These are phyloP conservation scores for Halcyon chelicuti DNA, from an alignment of 2,797 vertebrate genomes.

Conservation along the genomic window DNA sequence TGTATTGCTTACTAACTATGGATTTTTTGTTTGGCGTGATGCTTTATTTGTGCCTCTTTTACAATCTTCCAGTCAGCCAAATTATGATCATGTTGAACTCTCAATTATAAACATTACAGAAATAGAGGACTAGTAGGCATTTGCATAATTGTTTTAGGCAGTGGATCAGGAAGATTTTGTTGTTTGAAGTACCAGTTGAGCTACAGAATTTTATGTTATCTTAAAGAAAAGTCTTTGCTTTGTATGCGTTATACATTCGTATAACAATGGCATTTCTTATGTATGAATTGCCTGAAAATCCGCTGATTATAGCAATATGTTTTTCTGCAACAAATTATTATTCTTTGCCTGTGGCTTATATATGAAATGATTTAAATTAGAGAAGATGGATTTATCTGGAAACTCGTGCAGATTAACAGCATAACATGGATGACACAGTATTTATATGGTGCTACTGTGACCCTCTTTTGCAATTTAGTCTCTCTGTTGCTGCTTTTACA, in stretches of 20 bases:
- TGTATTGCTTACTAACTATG: neutral
- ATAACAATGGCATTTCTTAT: neutral
- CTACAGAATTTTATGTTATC: neutral
- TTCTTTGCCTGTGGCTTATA: neutral
- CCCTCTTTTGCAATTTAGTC: neutral
- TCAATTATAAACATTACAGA: neutral
- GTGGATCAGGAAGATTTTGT: neutral
- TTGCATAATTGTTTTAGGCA: neutral
- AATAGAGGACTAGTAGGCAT: neutral
- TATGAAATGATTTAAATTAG: neutral
- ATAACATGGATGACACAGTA: neutral
- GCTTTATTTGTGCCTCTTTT: neutral
- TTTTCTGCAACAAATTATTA: neutral
- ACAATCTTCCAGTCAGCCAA: neutral
- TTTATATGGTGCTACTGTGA: neutral
- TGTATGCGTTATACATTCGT: neutral
- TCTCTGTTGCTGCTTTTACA: neutral
- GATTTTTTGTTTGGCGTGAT: neutral
- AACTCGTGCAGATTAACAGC: neutral
- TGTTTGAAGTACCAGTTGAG: neutral
- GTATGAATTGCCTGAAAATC: neutral
- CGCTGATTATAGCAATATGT: neutral
- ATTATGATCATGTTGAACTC: neutral
- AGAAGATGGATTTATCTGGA: neutral
- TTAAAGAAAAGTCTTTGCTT: neutral